Evolutionary conservation across 1,140 invertebrate species (phyloP).

Genomic region (Sogatella furcifera): DNA sequence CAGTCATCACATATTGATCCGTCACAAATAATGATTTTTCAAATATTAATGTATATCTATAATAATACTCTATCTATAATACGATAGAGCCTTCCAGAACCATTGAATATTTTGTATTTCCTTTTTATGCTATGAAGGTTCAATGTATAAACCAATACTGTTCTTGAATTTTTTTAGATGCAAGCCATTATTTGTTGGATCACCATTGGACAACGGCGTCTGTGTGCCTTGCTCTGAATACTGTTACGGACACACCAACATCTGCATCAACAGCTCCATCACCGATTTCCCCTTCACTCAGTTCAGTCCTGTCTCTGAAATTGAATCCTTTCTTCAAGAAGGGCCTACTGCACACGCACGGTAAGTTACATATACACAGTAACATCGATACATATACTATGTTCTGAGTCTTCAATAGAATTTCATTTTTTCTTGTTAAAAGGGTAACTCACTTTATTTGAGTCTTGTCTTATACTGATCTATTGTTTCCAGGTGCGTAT

Average conservation of each 20-base stretch:
- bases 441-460: too few relatives aligned
- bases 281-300: slow-evolving; percentile 28
- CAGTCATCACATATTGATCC: too few relatives aligned
- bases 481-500: slow-evolving; percentile 46
- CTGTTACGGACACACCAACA: slow-evolving; percentile 78
- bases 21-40: too few relatives aligned
- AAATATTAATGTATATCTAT: too few relatives aligned
- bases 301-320: slow-evolving; percentile 5
- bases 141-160: background rate
- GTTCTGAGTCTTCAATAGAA: too few relatives aligned
- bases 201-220: slow-evolving; percentile 72
- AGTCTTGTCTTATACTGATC: background rate
- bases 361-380: background rate
- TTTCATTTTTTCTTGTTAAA: too few relatives aligned
- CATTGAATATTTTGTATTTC: too few relatives aligned
- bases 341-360: slow-evolving; percentile 24
- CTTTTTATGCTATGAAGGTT: too few relatives aligned
- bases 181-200: slow-evolving; percentile 78
- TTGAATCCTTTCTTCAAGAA: slow-evolving; percentile 16
- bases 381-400: too few relatives aligned
- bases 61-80: too few relatives aligned
- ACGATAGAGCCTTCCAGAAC: too few relatives aligned
- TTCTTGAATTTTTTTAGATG: slow-evolving; percentile 44
- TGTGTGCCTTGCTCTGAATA: slow-evolving; percentile 81
- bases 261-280: slow-evolving; percentile 58